Evolutionary conservation across 1,140 invertebrate species (phyloP).

Genomic region (Leptopilina clavipes): DNA sequence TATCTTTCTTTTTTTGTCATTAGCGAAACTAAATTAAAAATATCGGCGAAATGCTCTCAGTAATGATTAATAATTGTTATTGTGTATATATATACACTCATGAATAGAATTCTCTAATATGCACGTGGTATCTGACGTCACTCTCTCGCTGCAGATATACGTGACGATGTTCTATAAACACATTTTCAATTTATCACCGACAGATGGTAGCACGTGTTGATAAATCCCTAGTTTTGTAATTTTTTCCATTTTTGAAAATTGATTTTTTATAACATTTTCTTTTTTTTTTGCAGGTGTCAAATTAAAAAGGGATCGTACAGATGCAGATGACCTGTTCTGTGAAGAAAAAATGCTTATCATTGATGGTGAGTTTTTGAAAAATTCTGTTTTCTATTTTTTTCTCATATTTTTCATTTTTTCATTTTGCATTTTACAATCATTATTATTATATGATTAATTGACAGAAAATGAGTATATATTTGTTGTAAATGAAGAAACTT

Average conservation of each 20-base stretch:
- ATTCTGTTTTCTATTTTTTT: not conserved
- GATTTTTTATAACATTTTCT: constrained; percentile 42
- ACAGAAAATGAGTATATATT: not conserved
- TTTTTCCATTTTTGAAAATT: not conserved
- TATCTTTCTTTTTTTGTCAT: not conserved
- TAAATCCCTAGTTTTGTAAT: not conserved
- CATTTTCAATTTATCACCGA: constrained; percentile 40
- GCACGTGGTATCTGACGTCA: constrained; percentile 28
- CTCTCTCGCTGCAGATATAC: constrained; percentile 5
- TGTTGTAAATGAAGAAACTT: not conserved
- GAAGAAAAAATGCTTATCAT: constrained; percentile 74
- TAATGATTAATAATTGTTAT: constrained; percentile 9
- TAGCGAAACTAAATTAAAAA: too few species aligned
- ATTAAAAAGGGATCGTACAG: constrained; percentile 69
- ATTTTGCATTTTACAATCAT: too few species aligned
- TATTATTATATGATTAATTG: too few species aligned
- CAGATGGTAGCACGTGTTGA: constrained; percentile 49
- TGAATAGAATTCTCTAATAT: constrained; percentile 4
- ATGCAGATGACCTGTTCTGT: constrained; percentile 73
- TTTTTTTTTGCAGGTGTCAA: constrained; percentile 66
- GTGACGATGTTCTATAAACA: constrained; percentile 21
- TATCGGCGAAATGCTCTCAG: not conserved
- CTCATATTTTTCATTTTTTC: too few species aligned
- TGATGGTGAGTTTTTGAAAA: constrained; percentile 64
- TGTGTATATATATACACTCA: not conserved